A percentile compares a stretch with the other conserved stretches of the same genome.
Evolutionary conservation across 2,113 vertebrate genomes (phyloP).

Genomic region (Austrofundulus limnaeus): DNA sequence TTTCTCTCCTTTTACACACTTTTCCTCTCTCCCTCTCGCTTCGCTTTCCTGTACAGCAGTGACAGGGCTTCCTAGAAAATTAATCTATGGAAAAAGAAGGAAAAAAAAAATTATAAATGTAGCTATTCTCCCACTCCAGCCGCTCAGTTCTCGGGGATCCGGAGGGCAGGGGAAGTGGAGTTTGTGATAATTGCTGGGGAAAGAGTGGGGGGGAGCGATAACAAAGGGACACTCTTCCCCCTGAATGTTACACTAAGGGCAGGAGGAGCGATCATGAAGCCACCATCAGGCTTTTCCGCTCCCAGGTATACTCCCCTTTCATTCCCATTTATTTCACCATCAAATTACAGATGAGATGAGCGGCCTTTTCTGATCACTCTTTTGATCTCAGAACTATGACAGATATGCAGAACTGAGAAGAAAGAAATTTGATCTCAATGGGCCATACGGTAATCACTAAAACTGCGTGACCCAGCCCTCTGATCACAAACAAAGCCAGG

Average conservation of each 20-base stretch:
- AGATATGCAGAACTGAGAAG: constrained; percentile 16
- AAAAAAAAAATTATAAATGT: constrained; percentile 85
- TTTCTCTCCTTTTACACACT: constrained; percentile 59
- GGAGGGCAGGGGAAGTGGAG: constrained; percentile 85
- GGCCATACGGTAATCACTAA: constrained; percentile 38
- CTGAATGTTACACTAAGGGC: constrained; percentile 82
- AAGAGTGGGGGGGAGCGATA: constrained; percentile 70
- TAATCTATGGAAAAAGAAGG: constrained; percentile 84
- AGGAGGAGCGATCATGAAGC: constrained; percentile 70
- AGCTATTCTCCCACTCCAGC: constrained; percentile 76
- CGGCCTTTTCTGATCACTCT: constrained; percentile 54
- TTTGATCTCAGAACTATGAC: constrained; percentile 64
- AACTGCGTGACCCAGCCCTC: constrained; percentile 26
- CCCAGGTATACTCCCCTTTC: constrained; percentile 65
- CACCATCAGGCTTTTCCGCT: constrained; percentile 61
- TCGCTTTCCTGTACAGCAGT: constrained; percentile 65
- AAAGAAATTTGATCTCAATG: constrained; percentile 44
- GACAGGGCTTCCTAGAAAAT: constrained; percentile 88
- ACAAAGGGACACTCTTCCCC: constrained; percentile 79
- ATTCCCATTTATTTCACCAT: constrained; percentile 58
- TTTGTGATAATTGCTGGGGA: constrained; percentile 86
- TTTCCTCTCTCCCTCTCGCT: constrained; percentile 69
- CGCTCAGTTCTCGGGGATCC: constrained; percentile 81
- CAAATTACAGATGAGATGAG: constrained; percentile 79
- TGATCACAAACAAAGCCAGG: constrained; percentile 43